Base-by-base conservation (phyloP, 2,888 invertebrate species). In the Spodoptera littoralis region DNA sequence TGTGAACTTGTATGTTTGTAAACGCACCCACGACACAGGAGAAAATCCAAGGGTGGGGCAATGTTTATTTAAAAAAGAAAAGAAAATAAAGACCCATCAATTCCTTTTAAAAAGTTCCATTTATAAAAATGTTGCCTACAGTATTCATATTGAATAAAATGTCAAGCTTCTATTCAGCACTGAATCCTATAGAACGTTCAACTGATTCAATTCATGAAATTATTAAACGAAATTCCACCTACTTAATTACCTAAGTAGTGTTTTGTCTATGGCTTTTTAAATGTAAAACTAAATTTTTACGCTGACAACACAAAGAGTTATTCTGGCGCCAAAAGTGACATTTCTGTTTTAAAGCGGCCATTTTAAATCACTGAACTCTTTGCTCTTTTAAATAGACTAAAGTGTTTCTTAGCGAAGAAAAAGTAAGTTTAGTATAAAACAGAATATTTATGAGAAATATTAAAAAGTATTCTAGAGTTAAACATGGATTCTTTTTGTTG, bases 231-330 rank as follows among this genome's bases (percentile, higher is more conserved):
- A 48, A 50, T 44, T 54, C 2, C 0, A 47, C 36, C 36, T 8
- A 46, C 54, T 44, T 50, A 18, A 45, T 43, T 64, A 52, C 8
- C 22, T 4, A 54, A 60, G 65, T 62, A 60, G 51, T 36, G 61
- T 53, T 13, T 50, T 62, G 50, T 60, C 63, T 61, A 48, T 18
- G 36, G 49, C 18, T 13, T 1, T 65, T 50, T 60, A 47, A 45
- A 75, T 62, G 64, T 13, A 62, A 60, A 67, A 50, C 6, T 43
- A 54, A 44, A 45, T 56, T 54, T 71, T 54, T 47, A 47, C 58
- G 51, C 43, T 60, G 59, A 54, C 56, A 57, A 50, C 44, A 12
- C 13, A n/a, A 53, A 24, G 42, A 51, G 4, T 0, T 55, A 41
- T 54, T 36, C 8, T 36, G 5, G 53, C 22, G 27, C 36, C 13